A percentile compares a stretch with the other conserved stretches of the same genome.
phyloP scores from a whole-genome alignment of 1,140 invertebrate species.

The Mesaphorura yosii region DNA sequence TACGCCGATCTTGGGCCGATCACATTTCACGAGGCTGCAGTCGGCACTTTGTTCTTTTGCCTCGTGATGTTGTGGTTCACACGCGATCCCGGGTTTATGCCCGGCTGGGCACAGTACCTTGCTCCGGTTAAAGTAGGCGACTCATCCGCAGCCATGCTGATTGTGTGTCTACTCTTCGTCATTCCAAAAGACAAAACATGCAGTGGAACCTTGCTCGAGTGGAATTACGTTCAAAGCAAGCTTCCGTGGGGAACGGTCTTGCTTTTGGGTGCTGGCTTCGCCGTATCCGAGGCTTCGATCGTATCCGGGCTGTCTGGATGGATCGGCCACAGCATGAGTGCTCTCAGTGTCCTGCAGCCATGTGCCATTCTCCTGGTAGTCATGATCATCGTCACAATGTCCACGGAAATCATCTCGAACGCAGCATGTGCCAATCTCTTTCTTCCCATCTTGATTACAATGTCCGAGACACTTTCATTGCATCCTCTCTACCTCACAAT shows the following conservation, averaged over 20 bases:
- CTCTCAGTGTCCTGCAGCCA: constrained; percentile 22
- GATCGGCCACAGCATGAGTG: constrained; percentile 49
- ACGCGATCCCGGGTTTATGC: constrained; percentile 41
- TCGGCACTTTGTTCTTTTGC: constrained; percentile 40
- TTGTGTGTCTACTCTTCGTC: constrained; percentile 66
- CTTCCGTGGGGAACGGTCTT: constrained; percentile 53
- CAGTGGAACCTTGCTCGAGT: constrained; percentile 50
- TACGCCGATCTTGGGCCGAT: constrained; percentile 41
- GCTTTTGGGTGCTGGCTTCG: constrained; percentile 11
- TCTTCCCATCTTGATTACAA: constrained; percentile 54
- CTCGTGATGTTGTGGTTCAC: constrained; percentile 45
- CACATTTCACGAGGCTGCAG: constrained; percentile 40
- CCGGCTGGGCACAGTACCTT: constrained; percentile 33
- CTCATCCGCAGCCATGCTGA: constrained; percentile 65
- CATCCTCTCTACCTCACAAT: constrained; percentile 49
- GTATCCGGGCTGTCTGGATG: constrained; percentile 52
- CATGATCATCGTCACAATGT: constrained; percentile 40
- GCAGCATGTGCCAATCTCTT: constrained; percentile 65
- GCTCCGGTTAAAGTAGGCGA: constrained; percentile 51
- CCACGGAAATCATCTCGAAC: constrained; percentile 74
- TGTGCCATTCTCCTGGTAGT: constrained; percentile 36
- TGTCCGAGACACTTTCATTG: constrained; percentile 39
- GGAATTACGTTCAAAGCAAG: constrained; percentile 62
- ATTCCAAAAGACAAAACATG: constrained; percentile 54
- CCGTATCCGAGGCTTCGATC: constrained; percentile 60